These are phyloP conservation scores for Clytia hemisphaerica DNA, from an alignment of 30 jellyfish, hydroid and myxozoan species.

Conservation along the genomic window DNA sequence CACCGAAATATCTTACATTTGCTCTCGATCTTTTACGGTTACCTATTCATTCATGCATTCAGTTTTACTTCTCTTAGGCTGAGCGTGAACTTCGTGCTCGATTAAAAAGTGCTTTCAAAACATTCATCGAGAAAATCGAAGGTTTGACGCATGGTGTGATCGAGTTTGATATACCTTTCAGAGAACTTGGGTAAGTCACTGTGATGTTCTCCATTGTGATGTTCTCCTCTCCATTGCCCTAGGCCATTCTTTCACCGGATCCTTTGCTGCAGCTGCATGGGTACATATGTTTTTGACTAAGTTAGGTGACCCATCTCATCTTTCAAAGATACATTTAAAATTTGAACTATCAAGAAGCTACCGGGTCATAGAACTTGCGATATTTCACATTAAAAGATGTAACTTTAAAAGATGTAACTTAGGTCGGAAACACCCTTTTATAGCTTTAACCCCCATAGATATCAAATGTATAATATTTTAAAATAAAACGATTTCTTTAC, in stretches of 20 bases:
- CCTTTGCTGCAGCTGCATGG: background rate
- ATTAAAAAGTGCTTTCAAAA: constrained; percentile 86
- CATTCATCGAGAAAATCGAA: constrained; percentile 87
- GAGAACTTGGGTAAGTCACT: constrained; percentile 90
- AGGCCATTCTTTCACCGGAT: background rate
- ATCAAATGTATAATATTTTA: too few relatives aligned
- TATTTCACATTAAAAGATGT: too few relatives aligned
- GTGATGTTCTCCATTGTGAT: background rate
- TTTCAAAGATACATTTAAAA: too few relatives aligned
- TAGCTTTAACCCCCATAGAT: too few relatives aligned
- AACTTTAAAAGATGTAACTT: too few relatives aligned
- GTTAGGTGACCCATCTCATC: too few relatives aligned
- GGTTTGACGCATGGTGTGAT: constrained; percentile 95
- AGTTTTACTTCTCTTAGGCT: constrained; percentile 33
- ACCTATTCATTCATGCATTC: background rate
- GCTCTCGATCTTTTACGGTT: background rate
- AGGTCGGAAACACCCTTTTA: too few relatives aligned
- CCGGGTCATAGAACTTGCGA: too few relatives aligned
- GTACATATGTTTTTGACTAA: background rate
- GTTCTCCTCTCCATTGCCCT: background rate
- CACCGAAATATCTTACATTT: background rate
- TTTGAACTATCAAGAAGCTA: too few relatives aligned
- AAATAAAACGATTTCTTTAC: too few relatives aligned
- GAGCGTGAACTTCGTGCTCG: constrained; percentile 89
- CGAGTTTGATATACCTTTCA: constrained; percentile 93